Base-by-base conservation (phyloP, 37 sponge, comb jelly and placozoan species). In the Chondrosia reniformis region DNA sequence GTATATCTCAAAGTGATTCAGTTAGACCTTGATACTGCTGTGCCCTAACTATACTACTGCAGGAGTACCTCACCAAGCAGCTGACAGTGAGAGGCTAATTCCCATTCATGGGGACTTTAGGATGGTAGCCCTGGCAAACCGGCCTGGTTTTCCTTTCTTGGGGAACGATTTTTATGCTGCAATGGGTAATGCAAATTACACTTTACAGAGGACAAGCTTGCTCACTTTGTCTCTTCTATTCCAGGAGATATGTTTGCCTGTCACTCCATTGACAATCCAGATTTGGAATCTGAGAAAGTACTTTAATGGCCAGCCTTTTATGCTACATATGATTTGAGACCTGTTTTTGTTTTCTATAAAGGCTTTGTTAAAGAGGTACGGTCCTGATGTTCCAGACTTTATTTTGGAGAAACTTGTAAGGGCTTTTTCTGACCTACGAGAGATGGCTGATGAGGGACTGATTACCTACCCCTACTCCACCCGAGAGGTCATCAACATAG, bases 141-240 rank as follows among this genome's bases (percentile, higher is more conserved):
- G 96, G 67, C 96, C 96, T 19, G 96, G 96, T 15, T 95, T 95
- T 58, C 96, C 96, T n/a, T 95, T 95, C 79, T 56, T 95, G 43
- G 96, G 96, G 40, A 95, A 95, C 79, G 90, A 95, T 78, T 95
- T 95, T 78, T 95, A 81, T 84, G 89, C 93, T 24, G 83, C 85
- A n/a, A 85, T 94, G 59, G 94, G 87, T 87, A 40, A 39, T 41
- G 1, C 72, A 30, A 66, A 66, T 69, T 40, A 25, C 42, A 13
- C 32, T 4, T 3, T 10, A 64, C 7, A 34, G 19, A 34, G 4
- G 28, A 19, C 7, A 4, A 33, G 5, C 66, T 8, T n/a, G 25
- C 32, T 3, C 15, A 15, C 76, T 46, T 10, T 75, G 13, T 33
- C 45, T 46, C 17, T 58, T 37, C 33, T 22, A 19, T 21, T 58